These are phyloP conservation scores for Ricordea florida DNA, from an alignment of 92 coral and sea anemone genomes.

Conservation along the genomic window DNA sequence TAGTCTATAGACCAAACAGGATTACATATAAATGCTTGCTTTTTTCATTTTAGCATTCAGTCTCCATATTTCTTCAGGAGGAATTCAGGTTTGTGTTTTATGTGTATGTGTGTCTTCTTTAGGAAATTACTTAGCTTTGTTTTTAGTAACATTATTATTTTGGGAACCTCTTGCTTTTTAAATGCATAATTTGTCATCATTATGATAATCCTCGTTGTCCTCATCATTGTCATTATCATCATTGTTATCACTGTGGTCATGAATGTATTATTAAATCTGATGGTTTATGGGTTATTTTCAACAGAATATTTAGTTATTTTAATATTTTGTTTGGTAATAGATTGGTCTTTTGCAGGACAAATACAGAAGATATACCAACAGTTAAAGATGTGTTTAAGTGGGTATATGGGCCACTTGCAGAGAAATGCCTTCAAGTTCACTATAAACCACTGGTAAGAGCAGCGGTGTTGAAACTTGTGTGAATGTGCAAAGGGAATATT, in stretches of 20 bases:
- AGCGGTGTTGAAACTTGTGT: no score
- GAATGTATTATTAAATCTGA: neutral
- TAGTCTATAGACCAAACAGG: no score
- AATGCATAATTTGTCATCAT: no score
- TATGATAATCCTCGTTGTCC: no score
- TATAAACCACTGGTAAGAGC: slow-evolving; percentile 78
- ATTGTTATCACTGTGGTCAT: no score
- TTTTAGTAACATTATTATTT: no score
- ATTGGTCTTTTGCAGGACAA: slow-evolving; percentile 34
- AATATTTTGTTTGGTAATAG: slow-evolving; percentile 11
- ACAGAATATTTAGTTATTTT: neutral
- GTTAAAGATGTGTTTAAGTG: slow-evolving; percentile 90
- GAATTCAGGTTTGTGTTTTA: slow-evolving; percentile 66
- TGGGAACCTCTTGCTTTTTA: no score
- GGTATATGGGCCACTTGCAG: slow-evolving; percentile 94
- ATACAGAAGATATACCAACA: slow-evolving; percentile 50
- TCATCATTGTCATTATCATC: no score
- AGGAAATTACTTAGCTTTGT: no score
- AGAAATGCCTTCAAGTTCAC: slow-evolving; percentile 57
- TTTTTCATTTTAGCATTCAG: slow-evolving; percentile 70
- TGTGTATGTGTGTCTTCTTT: no score
- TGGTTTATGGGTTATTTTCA: neutral
- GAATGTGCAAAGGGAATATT: no score
- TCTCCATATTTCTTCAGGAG: slow-evolving; percentile 83
- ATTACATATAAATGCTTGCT: no score